Evolutionary conservation across 2,888 invertebrate genomes (phyloP).

Genomic region (Metalampra italica): DNA sequence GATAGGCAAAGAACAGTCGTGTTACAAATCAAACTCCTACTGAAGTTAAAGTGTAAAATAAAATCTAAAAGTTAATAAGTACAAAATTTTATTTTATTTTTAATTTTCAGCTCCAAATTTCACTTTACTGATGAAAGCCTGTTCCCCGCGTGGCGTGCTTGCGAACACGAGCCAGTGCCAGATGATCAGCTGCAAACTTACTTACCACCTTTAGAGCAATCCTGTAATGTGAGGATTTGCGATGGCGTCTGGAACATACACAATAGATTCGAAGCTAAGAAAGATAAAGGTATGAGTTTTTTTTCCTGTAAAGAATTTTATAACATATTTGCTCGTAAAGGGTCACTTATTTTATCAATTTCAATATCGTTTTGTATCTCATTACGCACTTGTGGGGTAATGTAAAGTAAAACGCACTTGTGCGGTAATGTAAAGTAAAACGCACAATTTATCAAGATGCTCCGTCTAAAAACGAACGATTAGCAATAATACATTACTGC

Average conservation of each 20-base stretch:
- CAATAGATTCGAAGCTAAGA: slow-evolving; percentile 29
- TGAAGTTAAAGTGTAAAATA: too few species aligned
- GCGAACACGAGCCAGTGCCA: slow-evolving; percentile 47
- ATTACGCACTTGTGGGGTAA: too few species aligned
- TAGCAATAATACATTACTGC: too few species aligned
- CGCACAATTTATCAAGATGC: too few species aligned
- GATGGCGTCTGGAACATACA: slow-evolving; percentile 26
- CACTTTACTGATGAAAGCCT: slow-evolving; percentile 45
- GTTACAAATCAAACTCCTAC: background rate
- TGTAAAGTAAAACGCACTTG: too few species aligned
- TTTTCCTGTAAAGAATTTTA: too few species aligned
- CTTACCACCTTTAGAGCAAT: slow-evolving; percentile 73
- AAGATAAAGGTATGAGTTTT: background rate
- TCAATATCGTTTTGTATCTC: too few species aligned
- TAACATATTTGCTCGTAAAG: too few species aligned
- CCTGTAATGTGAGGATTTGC: slow-evolving; percentile 68
- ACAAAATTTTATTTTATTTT: slow-evolving; percentile 22
- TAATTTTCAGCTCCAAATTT: slow-evolving; percentile 39
- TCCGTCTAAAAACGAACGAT: too few species aligned
- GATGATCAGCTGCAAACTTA: slow-evolving; percentile 56
- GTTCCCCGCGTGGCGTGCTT: slow-evolving; percentile 53
- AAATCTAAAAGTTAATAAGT: too few species aligned
- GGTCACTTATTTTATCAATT: too few species aligned
- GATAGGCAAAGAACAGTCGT: background rate
- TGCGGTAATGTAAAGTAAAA: too few species aligned